Base-by-base conservation (phyloP, 1,140 invertebrate genomes). In the Drosophila eugracilis region DNA sequence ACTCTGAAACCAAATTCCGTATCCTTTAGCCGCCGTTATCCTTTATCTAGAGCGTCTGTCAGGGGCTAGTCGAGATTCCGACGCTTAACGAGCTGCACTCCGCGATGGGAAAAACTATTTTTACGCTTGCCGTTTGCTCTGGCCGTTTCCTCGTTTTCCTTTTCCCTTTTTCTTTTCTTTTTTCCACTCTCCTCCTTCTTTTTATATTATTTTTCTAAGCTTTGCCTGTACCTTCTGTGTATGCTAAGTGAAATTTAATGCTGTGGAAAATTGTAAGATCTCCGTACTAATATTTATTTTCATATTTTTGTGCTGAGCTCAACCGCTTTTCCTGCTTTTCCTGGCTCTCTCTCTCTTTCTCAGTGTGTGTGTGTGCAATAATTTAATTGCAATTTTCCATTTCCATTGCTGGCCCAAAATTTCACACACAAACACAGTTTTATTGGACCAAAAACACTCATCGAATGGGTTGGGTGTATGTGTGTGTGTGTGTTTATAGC, bases 221-320 rank as follows among this genome's bases (percentile, higher is more conserved):
- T 19, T 19, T 49, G 28, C 37, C 30, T 45, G 28, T 62, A 58
- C 54, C 69, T 75, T 65, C 52, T 76, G 47, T 76, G 47, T 80
- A 75, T 75, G 78, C 65, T 71, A 80, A 80, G 66, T 80, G 72
- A 80, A 80, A 80, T 75, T 80, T 80, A 80, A 80, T 80, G 77
- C 77, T 75, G 59, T 80, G 78, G 78, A 80, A 80, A 79, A 79
- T 79, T 79, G 75, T 74, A 74, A 78, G 75, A 79, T 74, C 74
- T 70, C 60, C 42, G 36, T 62, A 69, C 75, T 75, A 79, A 79
- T 79, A 79, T 79, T 79, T 79, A 78, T 79, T 78, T 78, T 58
- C 63, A 78, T 67, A 78, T 78, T 65, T 65, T 65, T 62, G 7
- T 55, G 62, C 30, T 26, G 60, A 52, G 44, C 36, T 32, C 4